phyloP scores from a whole-genome alignment of 2,797 vertebrate genomes.

The Danio choprae region DNA sequence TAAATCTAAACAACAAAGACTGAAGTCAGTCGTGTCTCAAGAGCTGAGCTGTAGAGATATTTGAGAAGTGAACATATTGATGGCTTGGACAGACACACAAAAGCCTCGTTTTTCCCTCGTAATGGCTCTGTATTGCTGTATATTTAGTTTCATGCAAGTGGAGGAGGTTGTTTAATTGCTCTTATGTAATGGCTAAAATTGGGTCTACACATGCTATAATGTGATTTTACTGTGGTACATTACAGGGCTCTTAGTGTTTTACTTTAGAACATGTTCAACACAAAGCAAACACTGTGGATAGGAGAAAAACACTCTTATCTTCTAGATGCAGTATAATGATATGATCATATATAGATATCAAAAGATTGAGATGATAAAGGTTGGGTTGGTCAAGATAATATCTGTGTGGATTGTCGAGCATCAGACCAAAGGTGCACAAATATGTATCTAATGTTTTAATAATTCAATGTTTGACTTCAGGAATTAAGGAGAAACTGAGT shows the following conservation, averaged over 20 bases:
- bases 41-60: slow-evolving; percentile 1
- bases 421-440: not conserved
- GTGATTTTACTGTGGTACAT: slow-evolving; percentile 51
- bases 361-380: not conserved
- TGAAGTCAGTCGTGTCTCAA: not conserved
- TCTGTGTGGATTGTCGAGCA: not conserved
- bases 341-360: not conserved
- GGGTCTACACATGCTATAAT: slow-evolving; percentile 38
- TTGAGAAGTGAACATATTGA: slow-evolving; percentile 11
- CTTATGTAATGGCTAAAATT: slow-evolving; percentile 30
- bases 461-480: slow-evolving; percentile 68
- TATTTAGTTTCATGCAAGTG: slow-evolving; percentile 11
- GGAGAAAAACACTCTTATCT: slow-evolving; percentile 12
- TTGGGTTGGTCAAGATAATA: not conserved
- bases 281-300: not conserved
- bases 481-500: slow-evolving; percentile 88
- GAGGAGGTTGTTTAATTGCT: slow-evolving; percentile 15
- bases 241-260: slow-evolving; percentile 46
- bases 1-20: not conserved
- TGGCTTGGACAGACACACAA: not conserved
- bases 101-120: slow-evolving; percentile 11
- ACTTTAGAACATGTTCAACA: slow-evolving; percentile 31
- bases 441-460: not conserved
- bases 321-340: not conserved
- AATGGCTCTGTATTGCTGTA: slow-evolving; percentile 1